These are phyloP conservation scores for Meleagris gallopavo DNA, from an alignment of 2,113 vertebrate genomes.

Conservation along the genomic window DNA sequence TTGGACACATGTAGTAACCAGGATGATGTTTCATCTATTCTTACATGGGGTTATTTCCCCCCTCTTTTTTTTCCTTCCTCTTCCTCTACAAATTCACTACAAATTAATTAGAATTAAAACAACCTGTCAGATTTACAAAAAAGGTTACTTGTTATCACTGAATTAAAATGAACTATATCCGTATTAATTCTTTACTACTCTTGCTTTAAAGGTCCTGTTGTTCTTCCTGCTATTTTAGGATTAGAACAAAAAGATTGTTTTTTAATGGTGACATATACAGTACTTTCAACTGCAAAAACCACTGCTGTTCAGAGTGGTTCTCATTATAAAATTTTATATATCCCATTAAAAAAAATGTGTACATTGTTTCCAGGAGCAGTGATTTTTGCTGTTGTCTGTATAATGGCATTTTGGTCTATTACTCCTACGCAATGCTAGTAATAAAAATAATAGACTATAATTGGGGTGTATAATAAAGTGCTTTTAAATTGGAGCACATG, in stretches of 20 bases:
- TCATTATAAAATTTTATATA: slow-evolving; percentile 20
- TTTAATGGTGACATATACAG: neutral
- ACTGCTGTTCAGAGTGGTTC: neutral
- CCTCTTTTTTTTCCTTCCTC: neutral
- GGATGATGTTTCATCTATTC: neutral
- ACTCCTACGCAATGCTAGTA: neutral
- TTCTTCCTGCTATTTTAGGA: neutral
- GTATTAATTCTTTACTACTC: neutral
- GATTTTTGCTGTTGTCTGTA: slow-evolving; percentile 22
- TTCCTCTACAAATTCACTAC: neutral
- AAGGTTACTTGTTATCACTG: neutral
- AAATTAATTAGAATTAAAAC: neutral
- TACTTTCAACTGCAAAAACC: neutral
- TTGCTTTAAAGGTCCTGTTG: neutral
- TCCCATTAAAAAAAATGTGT: neutral
- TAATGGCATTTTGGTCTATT: slow-evolving; percentile 23
- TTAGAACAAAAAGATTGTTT: neutral
- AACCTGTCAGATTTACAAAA: neutral
- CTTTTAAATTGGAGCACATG: neutral
- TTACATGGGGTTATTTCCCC: neutral
- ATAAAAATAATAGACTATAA: slow-evolving; percentile 53
- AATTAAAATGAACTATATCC: neutral
- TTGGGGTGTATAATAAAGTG: slow-evolving; percentile 3
- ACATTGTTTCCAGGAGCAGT: neutral
- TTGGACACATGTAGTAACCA: neutral